These are phyloP conservation scores for Cheilosia pagana DNA, from an alignment of 2,888 invertebrate genomes.

Conservation along the genomic window DNA sequence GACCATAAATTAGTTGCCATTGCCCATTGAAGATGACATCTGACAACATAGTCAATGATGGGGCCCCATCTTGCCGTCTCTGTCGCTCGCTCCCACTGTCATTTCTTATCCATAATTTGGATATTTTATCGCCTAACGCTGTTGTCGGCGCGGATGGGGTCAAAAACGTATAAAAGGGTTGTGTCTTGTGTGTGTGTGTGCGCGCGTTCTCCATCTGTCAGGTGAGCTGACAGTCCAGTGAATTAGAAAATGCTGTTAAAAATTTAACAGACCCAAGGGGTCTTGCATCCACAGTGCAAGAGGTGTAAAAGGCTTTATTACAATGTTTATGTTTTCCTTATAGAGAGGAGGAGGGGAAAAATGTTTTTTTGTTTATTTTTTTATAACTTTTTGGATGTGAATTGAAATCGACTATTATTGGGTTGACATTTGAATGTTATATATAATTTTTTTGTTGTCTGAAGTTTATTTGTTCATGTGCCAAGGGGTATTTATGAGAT, in stretches of 20 bases:
- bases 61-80: slow-evolving; percentile 23
- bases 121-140: slow-evolving; percentile 67
- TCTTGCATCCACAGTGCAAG: not conserved
- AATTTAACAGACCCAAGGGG: slow-evolving; percentile 7
- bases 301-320: slow-evolving; percentile 75
- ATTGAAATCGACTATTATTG: slow-evolving; percentile 60
- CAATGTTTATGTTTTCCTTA: slow-evolving; percentile 71
- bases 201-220: slow-evolving; percentile 68
- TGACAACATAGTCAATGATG: slow-evolving; percentile 74
- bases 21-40: slow-evolving; percentile 75
- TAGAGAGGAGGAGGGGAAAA: too few relatives aligned
- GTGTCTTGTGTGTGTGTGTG: slow-evolving; percentile 31
- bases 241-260: slow-evolving; percentile 61
- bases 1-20: slow-evolving; percentile 73
- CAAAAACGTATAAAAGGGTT: slow-evolving; percentile 63
- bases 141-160: slow-evolving; percentile 25
- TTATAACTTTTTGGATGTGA: slow-evolving; percentile 35
- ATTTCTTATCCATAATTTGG: slow-evolving; percentile 71
- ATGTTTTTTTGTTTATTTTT: not conserved
- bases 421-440: slow-evolving; percentile 48
- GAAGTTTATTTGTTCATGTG: slow-evolving; percentile 68
- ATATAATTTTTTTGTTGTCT: slow-evolving; percentile 35
- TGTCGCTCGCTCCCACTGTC: slow-evolving; percentile 58
- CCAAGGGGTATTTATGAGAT: slow-evolving; percentile 64
- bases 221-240: slow-evolving; percentile 67